Conservation (phyloP, 1,140 invertebrate species). For the Dendroctonus ponderosae region DNA sequence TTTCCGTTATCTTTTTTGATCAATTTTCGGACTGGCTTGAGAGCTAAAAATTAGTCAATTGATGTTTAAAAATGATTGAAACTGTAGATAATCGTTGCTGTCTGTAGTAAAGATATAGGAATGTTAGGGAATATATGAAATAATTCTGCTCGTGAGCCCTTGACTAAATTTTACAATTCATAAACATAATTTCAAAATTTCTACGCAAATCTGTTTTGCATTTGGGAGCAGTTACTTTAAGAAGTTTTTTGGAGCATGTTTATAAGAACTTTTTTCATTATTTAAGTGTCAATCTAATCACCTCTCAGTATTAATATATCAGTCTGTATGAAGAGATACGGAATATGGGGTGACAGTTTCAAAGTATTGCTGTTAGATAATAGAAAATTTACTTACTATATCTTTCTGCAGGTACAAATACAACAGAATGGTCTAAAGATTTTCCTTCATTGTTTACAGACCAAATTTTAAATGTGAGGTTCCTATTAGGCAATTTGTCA, state of each 20-base stretch:
- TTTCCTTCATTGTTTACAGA: constrained; percentile 60
- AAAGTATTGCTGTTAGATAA: background rate
- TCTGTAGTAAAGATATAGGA: background rate
- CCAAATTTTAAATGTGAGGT: constrained; percentile 56
- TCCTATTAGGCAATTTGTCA: constrained; percentile 50
- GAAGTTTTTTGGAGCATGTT: too few species aligned
- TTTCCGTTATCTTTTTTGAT: constrained; percentile 67
- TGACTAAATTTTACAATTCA: too few species aligned
- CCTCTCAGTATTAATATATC: too few species aligned
- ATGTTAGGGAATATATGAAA: background rate
- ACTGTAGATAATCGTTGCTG: background rate
- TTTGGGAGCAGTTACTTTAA: too few species aligned
- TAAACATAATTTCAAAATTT: too few species aligned
- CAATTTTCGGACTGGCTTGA: constrained; percentile 59
- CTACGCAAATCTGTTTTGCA: too few species aligned
- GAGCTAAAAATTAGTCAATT: constrained; percentile 44
- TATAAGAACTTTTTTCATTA: too few species aligned
- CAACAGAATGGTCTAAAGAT: constrained; percentile 56
- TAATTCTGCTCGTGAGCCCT: too few species aligned
- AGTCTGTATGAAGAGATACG: too few species aligned
- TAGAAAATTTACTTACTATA: constrained; percentile 53
- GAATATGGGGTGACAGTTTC: too few species aligned
- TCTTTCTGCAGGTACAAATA: constrained; percentile 60
- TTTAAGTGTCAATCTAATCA: too few species aligned
- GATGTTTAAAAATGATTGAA: background rate